Conservation (phyloP, 2,888 invertebrate species). For the Pheosia tremula region DNA sequence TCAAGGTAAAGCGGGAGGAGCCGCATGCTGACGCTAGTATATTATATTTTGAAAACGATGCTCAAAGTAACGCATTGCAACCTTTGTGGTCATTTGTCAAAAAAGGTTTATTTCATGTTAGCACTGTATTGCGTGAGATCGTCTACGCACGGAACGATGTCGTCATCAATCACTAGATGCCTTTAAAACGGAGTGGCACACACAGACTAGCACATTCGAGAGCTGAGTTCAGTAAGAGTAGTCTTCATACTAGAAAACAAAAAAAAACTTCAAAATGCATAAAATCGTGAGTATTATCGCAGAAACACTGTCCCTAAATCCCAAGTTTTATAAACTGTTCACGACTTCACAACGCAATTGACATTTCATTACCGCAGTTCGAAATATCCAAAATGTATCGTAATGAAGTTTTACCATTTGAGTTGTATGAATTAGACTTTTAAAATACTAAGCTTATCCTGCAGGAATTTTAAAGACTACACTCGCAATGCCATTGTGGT, state of each 20-base stretch:
- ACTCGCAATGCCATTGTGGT: too few relatives aligned
- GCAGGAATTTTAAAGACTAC: too few relatives aligned
- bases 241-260: neutral
- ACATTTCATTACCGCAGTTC: too few relatives aligned
- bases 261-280: conserved; percentile 27
- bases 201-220: neutral
- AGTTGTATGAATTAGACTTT: too few relatives aligned
- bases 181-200: conserved; percentile 5
- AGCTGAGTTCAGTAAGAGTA: neutral
- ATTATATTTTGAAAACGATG: neutral
- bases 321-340: neutral
- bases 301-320: neutral
- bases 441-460: too few relatives aligned
- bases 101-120: conserved; percentile 3
- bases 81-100: neutral
- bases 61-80: neutral
- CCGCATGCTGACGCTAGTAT: too few relatives aligned
- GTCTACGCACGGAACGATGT: neutral
- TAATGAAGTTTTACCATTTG: too few relatives aligned
- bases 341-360: too few relatives aligned
- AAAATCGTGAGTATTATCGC: conserved; percentile 38
- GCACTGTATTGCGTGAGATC: conserved; percentile 3
- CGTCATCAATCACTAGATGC: neutral
- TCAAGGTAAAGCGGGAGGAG: too few relatives aligned
- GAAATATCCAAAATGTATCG: too few relatives aligned